phyloP scores from a whole-genome alignment of 2,797 vertebrate species.

The Microtus agrestis region DNA sequence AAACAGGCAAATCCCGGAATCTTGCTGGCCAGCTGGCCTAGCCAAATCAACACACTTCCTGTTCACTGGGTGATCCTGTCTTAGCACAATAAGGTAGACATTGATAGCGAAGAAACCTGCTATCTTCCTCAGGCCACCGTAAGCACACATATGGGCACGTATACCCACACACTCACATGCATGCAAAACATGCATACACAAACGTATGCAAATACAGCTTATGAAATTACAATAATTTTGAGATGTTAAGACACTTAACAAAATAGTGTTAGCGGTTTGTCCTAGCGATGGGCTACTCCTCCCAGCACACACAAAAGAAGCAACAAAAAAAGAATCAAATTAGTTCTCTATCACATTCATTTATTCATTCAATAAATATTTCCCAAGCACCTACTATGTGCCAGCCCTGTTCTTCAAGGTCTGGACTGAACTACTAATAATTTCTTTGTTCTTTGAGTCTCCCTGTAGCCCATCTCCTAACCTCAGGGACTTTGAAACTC shows the following conservation, averaged over 20 bases:
- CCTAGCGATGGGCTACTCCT: background rate
- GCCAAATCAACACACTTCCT: background rate
- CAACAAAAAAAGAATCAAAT: background rate
- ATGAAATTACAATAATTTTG: background rate
- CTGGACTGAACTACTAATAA: background rate
- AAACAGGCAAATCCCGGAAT: background rate
- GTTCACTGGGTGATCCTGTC: background rate
- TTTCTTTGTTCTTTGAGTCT: background rate
- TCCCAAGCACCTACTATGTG: background rate
- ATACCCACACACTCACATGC: background rate
- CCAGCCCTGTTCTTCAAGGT: background rate
- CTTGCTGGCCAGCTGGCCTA: background rate
- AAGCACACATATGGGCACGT: background rate
- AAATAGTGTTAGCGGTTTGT: conserved; percentile 31
- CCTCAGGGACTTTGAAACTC: background rate
- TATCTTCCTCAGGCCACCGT: background rate
- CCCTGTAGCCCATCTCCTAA: background rate
- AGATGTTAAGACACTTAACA: conserved; percentile 50
- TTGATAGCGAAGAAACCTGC: background rate
- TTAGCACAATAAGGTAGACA: background rate
- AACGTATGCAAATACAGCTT: background rate
- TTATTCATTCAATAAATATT: background rate
- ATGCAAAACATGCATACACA: background rate
- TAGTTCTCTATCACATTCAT: background rate
- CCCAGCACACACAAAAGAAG: conserved; percentile 4